A percentile compares a stretch with the other conserved stretches of the same genome.
phyloP scores from a whole-genome alignment of 2,888 invertebrate genomes.

The Acronicta alni region DNA sequence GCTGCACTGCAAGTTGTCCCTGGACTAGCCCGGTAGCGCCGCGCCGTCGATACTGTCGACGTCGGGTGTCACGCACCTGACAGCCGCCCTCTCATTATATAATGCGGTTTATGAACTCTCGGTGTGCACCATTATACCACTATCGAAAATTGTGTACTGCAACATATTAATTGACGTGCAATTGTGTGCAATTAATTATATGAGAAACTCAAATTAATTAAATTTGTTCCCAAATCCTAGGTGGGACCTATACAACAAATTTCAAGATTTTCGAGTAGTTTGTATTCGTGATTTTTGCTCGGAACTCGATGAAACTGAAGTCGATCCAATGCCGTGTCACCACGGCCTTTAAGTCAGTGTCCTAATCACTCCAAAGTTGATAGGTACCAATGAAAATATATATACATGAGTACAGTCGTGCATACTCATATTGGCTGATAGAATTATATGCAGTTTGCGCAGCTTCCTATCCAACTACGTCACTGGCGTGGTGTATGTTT shows the following conservation, averaged over 20 bases:
- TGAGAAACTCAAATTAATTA: conserved; percentile 7
- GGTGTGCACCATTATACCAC: conserved; percentile 7
- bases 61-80: neutral
- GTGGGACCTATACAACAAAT: conserved; percentile 6
- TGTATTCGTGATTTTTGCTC: conserved; percentile 14
- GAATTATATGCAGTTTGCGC: conserved; percentile 7
- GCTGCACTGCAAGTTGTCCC: conserved; percentile 32
- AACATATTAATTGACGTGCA: conserved; percentile 5
- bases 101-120: neutral
- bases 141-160: conserved; percentile 6
- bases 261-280: conserved; percentile 12
- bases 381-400: neutral
- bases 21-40: neutral
- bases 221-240: conserved; percentile 14
- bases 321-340: conserved; percentile 16
- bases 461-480: neutral
- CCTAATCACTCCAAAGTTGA: neutral
- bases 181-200: conserved; percentile 21
- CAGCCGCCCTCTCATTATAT: too few species aligned
- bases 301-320: conserved; percentile 4
- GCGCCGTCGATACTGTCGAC: neutral
- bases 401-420: neutral
- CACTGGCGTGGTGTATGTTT: conserved; percentile 8
- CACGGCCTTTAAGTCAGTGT: neutral
- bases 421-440: neutral